Evolutionary conservation across 2,797 vertebrate species (phyloP), one percentile per base, ranked within the genome.

Genomic region (Oreonectes daqikongensis): DNA sequence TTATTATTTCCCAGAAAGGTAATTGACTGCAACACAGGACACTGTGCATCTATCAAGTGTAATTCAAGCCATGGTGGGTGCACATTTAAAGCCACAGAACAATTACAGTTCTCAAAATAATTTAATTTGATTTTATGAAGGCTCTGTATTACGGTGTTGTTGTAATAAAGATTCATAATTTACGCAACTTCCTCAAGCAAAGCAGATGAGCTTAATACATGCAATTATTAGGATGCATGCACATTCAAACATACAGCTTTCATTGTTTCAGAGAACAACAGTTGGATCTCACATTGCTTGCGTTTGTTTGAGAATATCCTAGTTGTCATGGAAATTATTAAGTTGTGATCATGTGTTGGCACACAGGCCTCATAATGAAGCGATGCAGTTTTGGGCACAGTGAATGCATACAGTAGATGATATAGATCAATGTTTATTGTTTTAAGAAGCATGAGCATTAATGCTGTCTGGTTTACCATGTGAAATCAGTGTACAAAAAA

Each of bases 281-380:
- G 15, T 35, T 50, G 48, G 17, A 63, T n/a, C 48, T 50, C 55
- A 40, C 35, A 6, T 57, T 66, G 44, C 59, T 70, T 77, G 64
- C 50, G 79, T 59, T 63, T 71, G 66, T 77, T 38, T 71, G 66
- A 53, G 42, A 44, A 59, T 38, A 61, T 78, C 30, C 72, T 69
- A 57, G 82, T 82, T 80, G 78, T 84, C 78, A 82, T 84, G 80
- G 78, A 72, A 78, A 82, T 82, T 42, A 42, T 42, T 57, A 40
- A 72, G 35, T 78, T 69, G 72, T 64, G 69, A 75, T 32, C 53
- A 24, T 72, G 61, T 77, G 67, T 59, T 67, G 52, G 26, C 69
- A 74, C 28, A 24, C 61, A 63, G 42, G 38, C 28, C 44, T 50
- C 61, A 38, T 69, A 53, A 42, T 65, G 38, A 60, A 71, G 61